Base-by-base conservation (phyloP, 2,888 invertebrate genomes). In the Andrena flavipes region DNA sequence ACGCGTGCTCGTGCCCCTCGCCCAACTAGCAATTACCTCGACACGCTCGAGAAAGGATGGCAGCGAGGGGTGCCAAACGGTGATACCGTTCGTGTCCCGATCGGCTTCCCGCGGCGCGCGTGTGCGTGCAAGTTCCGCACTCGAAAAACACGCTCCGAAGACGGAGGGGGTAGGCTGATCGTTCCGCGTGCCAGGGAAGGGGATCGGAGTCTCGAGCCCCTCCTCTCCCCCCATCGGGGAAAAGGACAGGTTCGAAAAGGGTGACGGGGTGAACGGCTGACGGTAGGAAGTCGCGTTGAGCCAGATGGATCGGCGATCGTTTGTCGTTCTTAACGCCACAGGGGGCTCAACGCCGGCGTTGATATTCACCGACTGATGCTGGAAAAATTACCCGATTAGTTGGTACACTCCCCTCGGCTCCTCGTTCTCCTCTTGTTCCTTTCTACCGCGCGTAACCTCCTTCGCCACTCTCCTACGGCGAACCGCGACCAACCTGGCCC, bases 321-420 rank as follows among this genome's bases (percentile, higher is more conserved):
- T 94, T 93, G 92, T 94, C 93, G 93, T 93, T 92, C 93, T 93
- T 93, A 93, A 92, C 91, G 92, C 92, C 90, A 77, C 76, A 76
- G 88, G 87, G 91, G 90, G 88, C 90, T 92, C 90, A 90, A 90
- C 88, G 88, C 81, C 85, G 82, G 89, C 90, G 92, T 93, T 93
- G 93, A 93, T 93, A 94, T 94, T 93, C 93, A 93, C 92, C 92
- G 91, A 93, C 93, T 94, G 93, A 94, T 93, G 93, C 91, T 83
- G 90, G 91, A 94, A 93, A 93, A 93, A 94, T 94, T 92, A 91
- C 93, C 91, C 93, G 93, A 93, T 93, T 94, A 93, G 93, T 92
- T 88, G 87, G 84, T 69, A 67, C 76, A 78, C 84, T 42, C 54
- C 35, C 70, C 49, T 48, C 59, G 26, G 48, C 54, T 29, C 29